Base-by-base conservation (phyloP, 2,888 invertebrate genomes). In the Tetramorium bicarinatum region DNA sequence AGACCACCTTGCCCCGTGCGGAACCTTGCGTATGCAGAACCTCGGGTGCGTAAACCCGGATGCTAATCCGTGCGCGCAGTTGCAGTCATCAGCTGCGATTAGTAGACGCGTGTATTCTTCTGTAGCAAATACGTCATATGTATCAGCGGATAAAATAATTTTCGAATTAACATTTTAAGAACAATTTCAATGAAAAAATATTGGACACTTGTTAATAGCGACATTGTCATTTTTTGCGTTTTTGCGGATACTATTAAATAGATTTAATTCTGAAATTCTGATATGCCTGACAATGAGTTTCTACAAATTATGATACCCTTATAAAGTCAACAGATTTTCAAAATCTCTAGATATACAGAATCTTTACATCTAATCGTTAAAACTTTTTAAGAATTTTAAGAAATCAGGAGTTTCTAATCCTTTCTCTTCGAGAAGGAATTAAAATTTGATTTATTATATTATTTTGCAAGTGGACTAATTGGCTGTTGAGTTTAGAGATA, bases 1-100 rank as follows among this genome's bases (percentile, higher is more conserved):
- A 86, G 89, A 89, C 86, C 87, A 85, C 89, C 83, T 83, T 82
- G 89, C 69, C 83, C 69, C 84, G 34, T 64, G 61, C 71, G 81
- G 59, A 74, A 67, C 44, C 77, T 76, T 66, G 75, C 72, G 82
- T 80, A 29, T 7, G 85, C 29, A 4, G 29, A 34, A 34, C 56
- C 67, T 75, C 85, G 76, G 79, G 82, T 85, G 89, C 83, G 82
- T 80, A 80, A 80, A n/a, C 8, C 72, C 41, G 38, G 47, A 25
- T 18, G 44, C 34, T 72, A 59, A 71, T 80, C 47, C 18, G 29
- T 1, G 13, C 59, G 13, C 59, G 25, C 72, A 71, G 56, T 44
- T 59, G 44, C 44, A 67, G 9, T 77, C 18, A 47, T 56, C 41
- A 67, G 25, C 13, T 74, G 59, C 18, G 62, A 52, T 52, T 49